phyloP scores from a whole-genome alignment of 2,888 invertebrate genomes.

The Trachelus stipa region DNA sequence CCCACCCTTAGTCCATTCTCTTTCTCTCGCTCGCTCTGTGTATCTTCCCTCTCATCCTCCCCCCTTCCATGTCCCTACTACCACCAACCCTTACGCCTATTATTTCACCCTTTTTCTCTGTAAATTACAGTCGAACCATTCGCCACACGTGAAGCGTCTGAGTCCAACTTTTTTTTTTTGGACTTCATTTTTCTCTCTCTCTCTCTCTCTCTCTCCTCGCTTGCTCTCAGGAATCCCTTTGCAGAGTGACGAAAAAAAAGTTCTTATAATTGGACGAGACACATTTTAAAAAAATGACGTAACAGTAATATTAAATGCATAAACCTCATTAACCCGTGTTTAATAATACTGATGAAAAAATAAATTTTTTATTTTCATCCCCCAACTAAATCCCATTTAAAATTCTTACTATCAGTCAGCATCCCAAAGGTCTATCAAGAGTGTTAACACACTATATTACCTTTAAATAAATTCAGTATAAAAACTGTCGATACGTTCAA shows the following conservation, averaged over 20 bases:
- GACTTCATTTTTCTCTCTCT: too few species aligned
- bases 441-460: not conserved
- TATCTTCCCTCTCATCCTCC: conserved; percentile 1
- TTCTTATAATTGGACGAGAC: not conserved
- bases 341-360: not conserved
- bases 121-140: conserved; percentile 18
- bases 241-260: not conserved
- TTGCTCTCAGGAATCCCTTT: not conserved
- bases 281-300: not conserved
- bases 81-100: conserved; percentile 3
- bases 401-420: not conserved
- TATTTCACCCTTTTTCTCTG: conserved; percentile 16
- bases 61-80: too few species aligned
- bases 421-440: not conserved
- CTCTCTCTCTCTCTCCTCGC: not conserved
- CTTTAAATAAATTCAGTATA: not conserved
- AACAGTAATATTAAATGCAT: not conserved
- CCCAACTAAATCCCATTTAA: not conserved
- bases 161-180: too few species aligned
- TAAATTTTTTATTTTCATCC: not conserved
- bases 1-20: conserved; percentile 17
- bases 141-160: too few species aligned
- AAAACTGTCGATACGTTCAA: not conserved
- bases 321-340: not conserved
- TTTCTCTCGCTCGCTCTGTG: not conserved